Percentiles rank a stretch among this genome's conserved stretches.
Evolutionary conservation across 2,888 invertebrate genomes (phyloP).

Genomic region (Chironomus riparius): DNA sequence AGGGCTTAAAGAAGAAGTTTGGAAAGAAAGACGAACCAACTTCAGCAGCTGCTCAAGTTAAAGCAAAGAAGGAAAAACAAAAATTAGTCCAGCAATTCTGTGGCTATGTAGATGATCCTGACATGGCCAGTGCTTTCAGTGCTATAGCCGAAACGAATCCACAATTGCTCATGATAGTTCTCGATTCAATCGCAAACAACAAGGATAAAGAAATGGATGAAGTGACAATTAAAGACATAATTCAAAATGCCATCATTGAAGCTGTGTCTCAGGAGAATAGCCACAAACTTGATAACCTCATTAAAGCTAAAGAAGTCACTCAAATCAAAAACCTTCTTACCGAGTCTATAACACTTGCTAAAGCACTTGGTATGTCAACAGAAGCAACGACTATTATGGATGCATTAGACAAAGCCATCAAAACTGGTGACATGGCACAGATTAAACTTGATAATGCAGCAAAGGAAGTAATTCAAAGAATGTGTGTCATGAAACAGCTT

Average conservation of each 20-base stretch:
- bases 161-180: constrained; percentile 40
- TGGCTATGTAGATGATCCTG: constrained; percentile 51
- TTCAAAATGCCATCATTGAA: constrained; percentile 58
- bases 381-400: constrained; percentile 8
- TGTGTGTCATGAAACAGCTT: constrained; percentile 59
- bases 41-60: no score
- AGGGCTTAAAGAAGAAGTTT: neutral
- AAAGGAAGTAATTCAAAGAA: constrained; percentile 1
- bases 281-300: constrained; percentile 32
- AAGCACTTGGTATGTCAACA: constrained; percentile 52
- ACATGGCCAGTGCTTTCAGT: constrained; percentile 53
- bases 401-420: constrained; percentile 36
- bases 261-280: constrained; percentile 56
- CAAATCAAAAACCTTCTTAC: constrained; percentile 44
- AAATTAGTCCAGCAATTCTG: constrained; percentile 14
- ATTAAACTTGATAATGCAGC: constrained; percentile 6
- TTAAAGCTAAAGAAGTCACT: constrained; percentile 22
- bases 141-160: constrained; percentile 29
- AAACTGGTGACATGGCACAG: constrained; percentile 46
- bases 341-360: constrained; percentile 60
- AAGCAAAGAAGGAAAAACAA: neutral
- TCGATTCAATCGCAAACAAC: constrained; percentile 51
- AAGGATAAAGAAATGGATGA: constrained; percentile 38
- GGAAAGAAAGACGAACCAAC: no score
- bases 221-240: constrained; percentile 50